Evolutionary conservation across 2,113 vertebrate genomes (phyloP).

Genomic region (Nibea coibor): DNA sequence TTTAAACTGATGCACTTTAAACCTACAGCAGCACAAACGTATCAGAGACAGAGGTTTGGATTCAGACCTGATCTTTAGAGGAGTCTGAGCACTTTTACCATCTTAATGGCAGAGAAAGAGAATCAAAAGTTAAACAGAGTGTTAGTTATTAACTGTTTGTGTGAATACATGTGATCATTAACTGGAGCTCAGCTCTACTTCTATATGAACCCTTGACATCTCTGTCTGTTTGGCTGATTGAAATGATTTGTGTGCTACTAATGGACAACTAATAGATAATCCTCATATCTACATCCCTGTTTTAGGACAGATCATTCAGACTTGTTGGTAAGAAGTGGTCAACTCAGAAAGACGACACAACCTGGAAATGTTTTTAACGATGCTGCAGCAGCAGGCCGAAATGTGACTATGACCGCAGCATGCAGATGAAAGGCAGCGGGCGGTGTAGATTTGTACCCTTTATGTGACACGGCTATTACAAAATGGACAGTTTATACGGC

Average conservation of each 20-base stretch:
- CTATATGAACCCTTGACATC: too few species aligned
- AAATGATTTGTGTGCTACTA: not conserved
- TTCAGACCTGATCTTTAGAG: not conserved
- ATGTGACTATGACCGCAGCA: not conserved
- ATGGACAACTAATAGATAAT: not conserved
- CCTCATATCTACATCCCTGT: not conserved
- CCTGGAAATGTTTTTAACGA: not conserved
- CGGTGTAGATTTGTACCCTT: constrained; percentile 68
- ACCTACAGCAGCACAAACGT: not conserved
- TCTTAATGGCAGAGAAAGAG: not conserved
- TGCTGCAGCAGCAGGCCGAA: constrained; percentile 1
- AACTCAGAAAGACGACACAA: constrained; percentile 19
- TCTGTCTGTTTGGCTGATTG: not conserved
- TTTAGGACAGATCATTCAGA: not conserved
- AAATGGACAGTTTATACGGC: constrained; percentile 83
- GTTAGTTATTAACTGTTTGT: not conserved
- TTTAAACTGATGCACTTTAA: too few species aligned
- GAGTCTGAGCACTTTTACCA: not conserved
- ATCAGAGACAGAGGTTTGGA: not conserved
- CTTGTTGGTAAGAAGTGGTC: constrained; percentile 13
- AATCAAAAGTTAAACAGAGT: not conserved
- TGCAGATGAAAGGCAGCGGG: constrained; percentile 49
- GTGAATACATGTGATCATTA: constrained; percentile 12
- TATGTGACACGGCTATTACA: constrained; percentile 81
- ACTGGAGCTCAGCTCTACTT: not conserved